phyloP scores from a whole-genome alignment of 2,888 invertebrate genomes.

The Rhingia campestris region DNA sequence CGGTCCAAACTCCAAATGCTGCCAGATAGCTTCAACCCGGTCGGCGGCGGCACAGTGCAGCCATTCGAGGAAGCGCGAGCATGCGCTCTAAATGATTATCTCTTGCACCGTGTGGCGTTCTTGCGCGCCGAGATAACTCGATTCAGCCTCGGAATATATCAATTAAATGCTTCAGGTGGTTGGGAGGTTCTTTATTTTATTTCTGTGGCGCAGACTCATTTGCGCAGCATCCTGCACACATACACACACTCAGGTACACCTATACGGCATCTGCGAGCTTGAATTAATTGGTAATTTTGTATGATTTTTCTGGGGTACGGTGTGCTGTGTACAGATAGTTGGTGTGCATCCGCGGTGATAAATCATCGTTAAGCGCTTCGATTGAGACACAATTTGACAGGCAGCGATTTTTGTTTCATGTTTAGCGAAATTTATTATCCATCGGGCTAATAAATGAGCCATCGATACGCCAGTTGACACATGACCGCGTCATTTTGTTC shows the following conservation, averaged over 20 bases:
- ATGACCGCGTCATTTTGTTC: slow-evolving; percentile 61
- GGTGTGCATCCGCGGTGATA: slow-evolving; percentile 47
- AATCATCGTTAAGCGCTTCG: slow-evolving; percentile 70
- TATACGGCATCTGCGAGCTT: slow-evolving; percentile 16
- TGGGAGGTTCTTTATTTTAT: slow-evolving; percentile 29
- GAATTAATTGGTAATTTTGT: slow-evolving; percentile 73
- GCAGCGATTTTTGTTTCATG: slow-evolving; percentile 70
- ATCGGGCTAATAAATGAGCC: slow-evolving; percentile 57
- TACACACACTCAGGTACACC: neutral
- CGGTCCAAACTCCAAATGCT: slow-evolving; percentile 40
- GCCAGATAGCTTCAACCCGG: slow-evolving; percentile 6
- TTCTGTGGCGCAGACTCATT: slow-evolving; percentile 54
- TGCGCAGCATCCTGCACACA: slow-evolving; percentile 54
- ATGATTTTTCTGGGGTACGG: slow-evolving; percentile 54
- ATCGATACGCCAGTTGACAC: slow-evolving; percentile 53
- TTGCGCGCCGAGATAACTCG: slow-evolving; percentile 34
- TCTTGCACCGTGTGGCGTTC: slow-evolving; percentile 49
- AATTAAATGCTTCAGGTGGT: slow-evolving; percentile 68
- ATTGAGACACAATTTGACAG: slow-evolving; percentile 74
- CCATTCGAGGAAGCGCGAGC: slow-evolving; percentile 29
- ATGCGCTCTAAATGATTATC: slow-evolving; percentile 49
- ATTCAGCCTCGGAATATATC: slow-evolving; percentile 60
- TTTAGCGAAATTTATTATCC: slow-evolving; percentile 72
- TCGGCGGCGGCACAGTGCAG: no score
- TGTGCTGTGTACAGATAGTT: slow-evolving; percentile 5